Conservation (phyloP, 2,888 invertebrate genomes). For the Cabera pusaria region DNA sequence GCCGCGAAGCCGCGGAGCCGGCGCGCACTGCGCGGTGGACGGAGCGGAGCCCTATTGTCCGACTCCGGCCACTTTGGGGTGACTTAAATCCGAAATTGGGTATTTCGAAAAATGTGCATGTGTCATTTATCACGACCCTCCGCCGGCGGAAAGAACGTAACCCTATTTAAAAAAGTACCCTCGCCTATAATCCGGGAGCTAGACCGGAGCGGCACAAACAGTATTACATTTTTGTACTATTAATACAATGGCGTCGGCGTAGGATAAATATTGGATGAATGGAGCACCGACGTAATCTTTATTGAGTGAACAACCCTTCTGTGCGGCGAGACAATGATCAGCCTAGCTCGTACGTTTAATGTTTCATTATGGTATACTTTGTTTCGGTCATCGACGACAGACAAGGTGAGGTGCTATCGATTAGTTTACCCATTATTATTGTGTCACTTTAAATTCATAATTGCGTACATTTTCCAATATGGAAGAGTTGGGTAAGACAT, state of each 20-base stretch:
- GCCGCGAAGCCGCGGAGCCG: too few relatives aligned
- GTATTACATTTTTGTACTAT: constrained; percentile 79
- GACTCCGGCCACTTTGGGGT: constrained; percentile 81
- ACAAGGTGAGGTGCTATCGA: too few relatives aligned
- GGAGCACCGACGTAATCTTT: constrained; percentile 58
- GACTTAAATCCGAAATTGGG: constrained; percentile 85
- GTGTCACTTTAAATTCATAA: too few relatives aligned
- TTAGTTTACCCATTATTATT: too few relatives aligned
- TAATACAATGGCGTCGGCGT: constrained; percentile 69
- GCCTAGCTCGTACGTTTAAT: neutral
- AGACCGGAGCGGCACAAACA: constrained; percentile 72
- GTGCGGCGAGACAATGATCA: constrained; percentile 9
- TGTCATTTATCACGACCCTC: constrained; percentile 84
- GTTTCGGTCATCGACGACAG: neutral
- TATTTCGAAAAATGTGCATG: constrained; percentile 84
- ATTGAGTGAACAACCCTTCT: constrained; percentile 49
- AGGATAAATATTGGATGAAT: constrained; percentile 79
- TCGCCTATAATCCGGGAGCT: constrained; percentile 67
- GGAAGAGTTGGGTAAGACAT: too few relatives aligned
- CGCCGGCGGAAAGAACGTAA: constrained; percentile 71
- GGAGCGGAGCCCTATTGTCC: constrained; percentile 63
- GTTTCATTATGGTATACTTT: constrained; percentile 4
- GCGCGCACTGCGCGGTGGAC: too few relatives aligned
- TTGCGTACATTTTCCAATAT: too few relatives aligned
- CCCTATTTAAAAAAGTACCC: constrained; percentile 82